These are phyloP conservation scores for Gonatopus flavifemur DNA, from an alignment of 1,140 invertebrate genomes.

Conservation along the genomic window DNA sequence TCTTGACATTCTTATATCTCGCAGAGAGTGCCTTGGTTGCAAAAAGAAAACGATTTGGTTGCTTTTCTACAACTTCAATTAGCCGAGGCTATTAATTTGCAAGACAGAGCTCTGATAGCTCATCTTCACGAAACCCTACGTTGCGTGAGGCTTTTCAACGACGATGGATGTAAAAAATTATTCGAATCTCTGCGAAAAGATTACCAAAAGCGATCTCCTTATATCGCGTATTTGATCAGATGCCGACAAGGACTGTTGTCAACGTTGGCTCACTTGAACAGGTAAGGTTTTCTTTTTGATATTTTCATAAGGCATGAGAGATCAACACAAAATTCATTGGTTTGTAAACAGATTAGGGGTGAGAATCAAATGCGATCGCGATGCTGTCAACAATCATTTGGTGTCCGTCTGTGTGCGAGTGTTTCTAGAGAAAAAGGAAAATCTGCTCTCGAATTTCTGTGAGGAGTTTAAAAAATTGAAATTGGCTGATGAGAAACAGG, in stretches of 20 bases:
- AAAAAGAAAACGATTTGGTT: slow-evolving; percentile 69
- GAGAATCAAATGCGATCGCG: slow-evolving; percentile 69
- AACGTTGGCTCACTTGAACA: slow-evolving; percentile 77
- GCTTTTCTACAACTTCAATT: slow-evolving; percentile 78
- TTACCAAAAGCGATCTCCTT: slow-evolving; percentile 75
- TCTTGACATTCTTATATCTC: slow-evolving; percentile 14
- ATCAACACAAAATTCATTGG: too few species aligned
- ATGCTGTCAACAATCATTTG: slow-evolving; percentile 76
- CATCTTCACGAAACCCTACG: slow-evolving; percentile 86
- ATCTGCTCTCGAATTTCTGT: slow-evolving; percentile 68
- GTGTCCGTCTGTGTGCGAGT: slow-evolving; percentile 77
- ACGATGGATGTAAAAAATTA: slow-evolving; percentile 74
- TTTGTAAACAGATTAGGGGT: slow-evolving; percentile 63
- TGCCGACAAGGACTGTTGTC: slow-evolving; percentile 81
- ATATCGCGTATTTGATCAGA: slow-evolving; percentile 82
- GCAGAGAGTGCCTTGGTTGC: slow-evolving; percentile 55
- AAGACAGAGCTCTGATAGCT: slow-evolving; percentile 79
- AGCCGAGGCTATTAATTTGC: slow-evolving; percentile 85
- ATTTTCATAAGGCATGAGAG: too few species aligned
- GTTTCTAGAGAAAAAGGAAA: slow-evolving; percentile 76
- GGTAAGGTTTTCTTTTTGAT: slow-evolving; percentile 51
- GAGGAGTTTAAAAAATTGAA: slow-evolving; percentile 75
- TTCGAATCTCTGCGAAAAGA: slow-evolving; percentile 80
- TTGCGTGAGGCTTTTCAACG: slow-evolving; percentile 75
- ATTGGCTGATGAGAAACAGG: slow-evolving; percentile 81